Percentiles rank a stretch among this genome's conserved stretches.
phyloP scores from a whole-genome alignment of 1,140 invertebrate genomes.

The Drosophila funebris region DNA sequence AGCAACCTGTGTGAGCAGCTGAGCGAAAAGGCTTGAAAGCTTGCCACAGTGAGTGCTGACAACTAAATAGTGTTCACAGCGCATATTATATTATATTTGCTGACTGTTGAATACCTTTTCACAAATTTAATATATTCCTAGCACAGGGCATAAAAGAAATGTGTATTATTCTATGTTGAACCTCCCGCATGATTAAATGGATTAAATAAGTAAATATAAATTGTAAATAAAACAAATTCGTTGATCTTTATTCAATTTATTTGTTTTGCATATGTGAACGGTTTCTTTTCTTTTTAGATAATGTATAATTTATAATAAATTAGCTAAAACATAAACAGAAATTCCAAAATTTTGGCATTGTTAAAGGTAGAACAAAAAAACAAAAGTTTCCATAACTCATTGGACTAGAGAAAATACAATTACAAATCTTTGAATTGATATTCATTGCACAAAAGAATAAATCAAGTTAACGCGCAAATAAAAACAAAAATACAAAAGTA shows the following conservation, averaged over 20 bases:
- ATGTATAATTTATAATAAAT: conserved; percentile 69
- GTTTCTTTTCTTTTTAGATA: conserved; percentile 40
- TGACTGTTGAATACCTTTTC: no score
- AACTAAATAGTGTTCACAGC: no score
- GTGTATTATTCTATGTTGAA: no score
- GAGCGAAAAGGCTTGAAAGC: no score
- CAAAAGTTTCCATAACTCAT: conserved; percentile 39
- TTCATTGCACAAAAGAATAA: conserved; percentile 27
- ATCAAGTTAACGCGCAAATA: conserved; percentile 20
- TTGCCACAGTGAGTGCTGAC: no score
- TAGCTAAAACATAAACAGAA: conserved; percentile 75
- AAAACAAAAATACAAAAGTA: conserved; percentile 24
- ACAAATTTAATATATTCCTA: no score
- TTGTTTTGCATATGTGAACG: conserved; percentile 62
- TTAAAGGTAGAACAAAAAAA: conserved; percentile 38
- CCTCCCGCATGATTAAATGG: background rate
- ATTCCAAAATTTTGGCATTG: conserved; percentile 62
- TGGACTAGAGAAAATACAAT: conserved; percentile 48
- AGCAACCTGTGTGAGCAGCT: no score
- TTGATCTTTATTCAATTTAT: conserved; percentile 64
- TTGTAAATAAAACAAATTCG: conserved; percentile 7
- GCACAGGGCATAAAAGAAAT: no score
- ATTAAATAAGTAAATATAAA: background rate
- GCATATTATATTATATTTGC: no score
- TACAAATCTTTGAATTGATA: conserved; percentile 35